phyloP scores from a whole-genome alignment of 92 coral and sea anemone species.

The Muricea muricata region DNA sequence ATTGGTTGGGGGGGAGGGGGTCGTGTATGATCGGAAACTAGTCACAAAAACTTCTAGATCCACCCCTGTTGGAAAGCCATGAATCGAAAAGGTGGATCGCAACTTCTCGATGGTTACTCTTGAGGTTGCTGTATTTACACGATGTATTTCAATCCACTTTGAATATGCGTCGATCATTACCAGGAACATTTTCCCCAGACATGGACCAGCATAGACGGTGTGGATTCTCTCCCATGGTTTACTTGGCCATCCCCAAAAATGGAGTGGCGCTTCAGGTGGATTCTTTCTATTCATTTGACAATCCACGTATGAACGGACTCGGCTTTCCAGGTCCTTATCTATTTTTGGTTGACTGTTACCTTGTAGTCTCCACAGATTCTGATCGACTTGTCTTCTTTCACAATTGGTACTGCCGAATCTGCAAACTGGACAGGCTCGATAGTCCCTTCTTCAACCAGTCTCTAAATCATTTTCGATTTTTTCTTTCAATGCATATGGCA shows the following conservation, averaged over 20 bases:
- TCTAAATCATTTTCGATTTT: slow-evolving; percentile 42
- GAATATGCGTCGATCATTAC: slow-evolving; percentile 58
- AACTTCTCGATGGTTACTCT: slow-evolving; percentile 35
- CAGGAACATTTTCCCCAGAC: slow-evolving; percentile 15
- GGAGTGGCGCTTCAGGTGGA: slow-evolving; percentile 3
- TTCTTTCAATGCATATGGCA: slow-evolving; percentile 48
- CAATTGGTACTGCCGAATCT: slow-evolving; percentile 49
- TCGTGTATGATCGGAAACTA: too few relatives aligned
- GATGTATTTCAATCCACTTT: slow-evolving; percentile 49
- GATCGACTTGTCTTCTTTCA: background rate
- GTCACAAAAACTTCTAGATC: too few relatives aligned
- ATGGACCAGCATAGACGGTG: slow-evolving; percentile 17
- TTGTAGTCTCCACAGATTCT: too few relatives aligned
- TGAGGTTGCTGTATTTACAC: slow-evolving; percentile 34
- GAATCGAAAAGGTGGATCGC: too few relatives aligned
- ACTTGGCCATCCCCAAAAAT: background rate
- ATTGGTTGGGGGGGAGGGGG: too few relatives aligned
- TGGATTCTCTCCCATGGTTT: slow-evolving; percentile 6
- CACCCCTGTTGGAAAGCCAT: too few relatives aligned
- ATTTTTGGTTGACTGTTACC: background rate
- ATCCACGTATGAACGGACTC: background rate
- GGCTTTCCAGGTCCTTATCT: too few relatives aligned
- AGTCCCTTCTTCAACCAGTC: slow-evolving; percentile 19
- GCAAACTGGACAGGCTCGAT: slow-evolving; percentile 22
- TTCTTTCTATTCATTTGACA: background rate